Percentiles rank a stretch among this genome's conserved stretches.
Conservation (phyloP, 2,888 invertebrate genomes). For the Drymonia ruficornis region DNA sequence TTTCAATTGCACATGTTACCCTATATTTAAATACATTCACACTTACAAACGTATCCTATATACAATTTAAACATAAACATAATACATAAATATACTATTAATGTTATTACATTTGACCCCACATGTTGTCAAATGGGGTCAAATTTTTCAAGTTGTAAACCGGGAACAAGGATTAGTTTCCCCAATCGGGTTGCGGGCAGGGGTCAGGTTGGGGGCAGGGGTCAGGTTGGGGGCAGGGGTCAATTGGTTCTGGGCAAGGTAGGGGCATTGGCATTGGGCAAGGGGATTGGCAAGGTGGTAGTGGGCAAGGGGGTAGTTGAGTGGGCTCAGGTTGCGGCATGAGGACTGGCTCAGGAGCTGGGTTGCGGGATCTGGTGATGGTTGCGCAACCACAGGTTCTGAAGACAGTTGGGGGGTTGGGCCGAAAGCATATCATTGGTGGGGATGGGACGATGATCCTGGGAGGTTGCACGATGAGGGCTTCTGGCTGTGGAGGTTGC, state of each 20-base stretch:
- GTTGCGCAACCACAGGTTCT: constrained; percentile 53
- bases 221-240: constrained; percentile 5
- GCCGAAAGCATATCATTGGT: constrained; percentile 64
- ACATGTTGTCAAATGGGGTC: background rate
- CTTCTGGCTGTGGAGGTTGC: constrained; percentile 48
- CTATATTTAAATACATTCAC: constrained; percentile 58
- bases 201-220: background rate
- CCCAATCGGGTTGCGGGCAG: background rate
- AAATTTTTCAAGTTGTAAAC: background rate
- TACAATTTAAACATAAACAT: constrained; percentile 29
- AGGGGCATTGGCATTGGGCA: constrained; percentile 14
- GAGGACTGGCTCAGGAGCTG: constrained; percentile 4
- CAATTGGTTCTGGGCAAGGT: constrained; percentile 7
- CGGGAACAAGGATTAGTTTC: background rate
- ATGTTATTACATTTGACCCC: background rate
- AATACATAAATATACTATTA: constrained; percentile 25
- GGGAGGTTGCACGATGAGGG: constrained; percentile 59
- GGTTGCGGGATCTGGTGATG: constrained; percentile 19
- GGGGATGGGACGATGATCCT: constrained; percentile 61
- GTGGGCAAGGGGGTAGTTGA: constrained; percentile 12
- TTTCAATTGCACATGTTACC: constrained; percentile 45
- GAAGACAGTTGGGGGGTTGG: constrained; percentile 55
- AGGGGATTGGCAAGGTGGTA: constrained; percentile 11
- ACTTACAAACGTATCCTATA: constrained; percentile 61
- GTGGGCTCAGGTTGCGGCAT: constrained; percentile 11